phyloP scores from a whole-genome alignment of 2,888 invertebrate species.

The Caenorhabditis plicata region DNA sequence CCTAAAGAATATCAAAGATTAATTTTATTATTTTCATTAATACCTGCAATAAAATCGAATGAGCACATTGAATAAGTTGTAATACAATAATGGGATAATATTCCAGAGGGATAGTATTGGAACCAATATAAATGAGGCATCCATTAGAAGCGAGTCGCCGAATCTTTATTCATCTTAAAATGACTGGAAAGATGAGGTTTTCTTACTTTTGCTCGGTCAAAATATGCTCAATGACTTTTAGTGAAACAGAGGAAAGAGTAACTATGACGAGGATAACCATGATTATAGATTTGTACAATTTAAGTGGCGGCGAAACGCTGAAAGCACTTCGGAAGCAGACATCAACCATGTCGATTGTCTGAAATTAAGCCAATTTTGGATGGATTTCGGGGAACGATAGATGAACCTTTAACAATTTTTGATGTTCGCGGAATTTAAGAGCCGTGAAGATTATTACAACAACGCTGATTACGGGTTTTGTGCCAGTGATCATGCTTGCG shows the following conservation, averaged over 20 bases:
- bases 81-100: slow-evolving; percentile 58
- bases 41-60: slow-evolving; percentile 42
- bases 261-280: slow-evolving; percentile 33
- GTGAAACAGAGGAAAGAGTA: slow-evolving; percentile 41
- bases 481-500: slow-evolving; percentile 55
- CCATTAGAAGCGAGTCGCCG: slow-evolving; percentile 24
- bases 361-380: background rate
- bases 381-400: background rate
- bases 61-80: slow-evolving; percentile 51
- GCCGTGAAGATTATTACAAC: slow-evolving; percentile 49
- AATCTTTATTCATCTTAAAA: no score
- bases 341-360: slow-evolving; percentile 48
- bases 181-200: no score
- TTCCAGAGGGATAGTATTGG: slow-evolving; percentile 60
- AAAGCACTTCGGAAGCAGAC: slow-evolving; percentile 59
- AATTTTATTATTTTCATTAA: background rate
- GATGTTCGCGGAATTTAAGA: slow-evolving; percentile 28
- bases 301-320: slow-evolving; percentile 49
- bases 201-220: slow-evolving; percentile 33
- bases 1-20: slow-evolving; percentile 24
- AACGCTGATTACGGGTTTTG: slow-evolving; percentile 56
- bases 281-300: slow-evolving; percentile 43
- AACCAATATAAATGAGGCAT: slow-evolving; percentile 48
- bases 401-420: slow-evolving; percentile 21
- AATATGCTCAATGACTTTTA: slow-evolving; percentile 43